Evolutionary conservation across 2,113 vertebrate genomes (phyloP).

Genomic region (Phalacrocorax aristotelis): DNA sequence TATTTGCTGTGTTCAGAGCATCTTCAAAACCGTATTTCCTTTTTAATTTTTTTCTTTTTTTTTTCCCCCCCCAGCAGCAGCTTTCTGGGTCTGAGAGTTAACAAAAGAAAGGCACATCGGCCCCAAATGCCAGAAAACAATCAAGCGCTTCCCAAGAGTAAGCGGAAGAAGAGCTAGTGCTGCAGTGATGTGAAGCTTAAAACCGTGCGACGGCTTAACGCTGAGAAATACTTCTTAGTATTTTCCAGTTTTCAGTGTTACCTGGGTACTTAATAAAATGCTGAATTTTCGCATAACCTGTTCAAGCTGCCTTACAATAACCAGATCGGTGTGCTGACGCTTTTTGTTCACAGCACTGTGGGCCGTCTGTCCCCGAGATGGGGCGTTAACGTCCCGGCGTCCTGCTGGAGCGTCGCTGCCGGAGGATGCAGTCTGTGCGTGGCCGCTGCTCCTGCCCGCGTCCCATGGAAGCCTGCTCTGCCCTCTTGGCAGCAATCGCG

Average conservation of each 20-base stretch:
- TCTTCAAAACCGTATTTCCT: rapidly evolving
- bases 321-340: neutral
- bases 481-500: neutral
- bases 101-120: neutral
- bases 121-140: rapidly evolving
- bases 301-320: neutral
- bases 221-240: neutral
- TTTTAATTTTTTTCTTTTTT: neutral
- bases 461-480: rapidly evolving
- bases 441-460: rapidly evolving
- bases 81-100: neutral
- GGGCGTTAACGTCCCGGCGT: neutral
- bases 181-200: neutral
- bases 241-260: rapidly evolving
- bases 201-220: rapidly evolving
- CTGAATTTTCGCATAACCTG: neutral
- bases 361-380: rapidly evolving
- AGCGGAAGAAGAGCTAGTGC: conserved; percentile 60
- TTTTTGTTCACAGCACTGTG: neutral
- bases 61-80: neutral
- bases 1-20: neutral
- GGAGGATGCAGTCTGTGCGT: rapidly evolving
- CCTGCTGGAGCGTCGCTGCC: rapidly evolving
- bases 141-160: neutral
- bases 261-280: neutral